Percentiles rank a stretch among this genome's conserved stretches.
Conservation (phyloP, 2,888 invertebrate species). For the Leucoma salicis region DNA sequence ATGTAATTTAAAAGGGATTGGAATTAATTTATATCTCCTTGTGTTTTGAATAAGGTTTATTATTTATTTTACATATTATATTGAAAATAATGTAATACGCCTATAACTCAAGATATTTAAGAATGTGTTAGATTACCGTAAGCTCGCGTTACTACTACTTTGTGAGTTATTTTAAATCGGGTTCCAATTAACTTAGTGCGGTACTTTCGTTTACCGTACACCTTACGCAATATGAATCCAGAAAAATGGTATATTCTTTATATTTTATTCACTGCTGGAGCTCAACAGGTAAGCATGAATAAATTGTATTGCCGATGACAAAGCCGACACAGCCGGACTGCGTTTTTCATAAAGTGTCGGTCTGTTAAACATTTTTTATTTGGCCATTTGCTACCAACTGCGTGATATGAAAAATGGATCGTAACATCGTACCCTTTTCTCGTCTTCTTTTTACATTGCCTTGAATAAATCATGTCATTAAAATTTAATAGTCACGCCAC, state of each 20-base stretch:
- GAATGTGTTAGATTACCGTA: too few relatives aligned
- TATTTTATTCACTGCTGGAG: conserved; percentile 75
- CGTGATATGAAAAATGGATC: conserved; percentile 81
- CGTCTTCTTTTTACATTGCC: conserved; percentile 63
- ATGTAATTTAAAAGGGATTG: too few relatives aligned
- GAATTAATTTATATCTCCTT: too few relatives aligned
- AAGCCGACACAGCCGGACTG: conserved; percentile 67
- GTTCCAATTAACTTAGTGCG: neutral
- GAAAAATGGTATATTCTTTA: conserved; percentile 79
- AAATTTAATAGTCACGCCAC: conserved; percentile 81
- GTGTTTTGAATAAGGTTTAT: too few relatives aligned
- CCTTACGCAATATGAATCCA: conserved; percentile 73
- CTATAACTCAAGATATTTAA: too few relatives aligned
- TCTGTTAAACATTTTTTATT: conserved; percentile 80
- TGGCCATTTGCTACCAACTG: conserved; percentile 82
- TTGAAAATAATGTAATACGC: too few relatives aligned
- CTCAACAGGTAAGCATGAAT: conserved; percentile 76
- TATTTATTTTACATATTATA: too few relatives aligned
- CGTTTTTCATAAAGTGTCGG: conserved; percentile 82
- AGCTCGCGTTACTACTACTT: too few relatives aligned
- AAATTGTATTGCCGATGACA: conserved; percentile 76
- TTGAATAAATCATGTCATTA: conserved; percentile 81
- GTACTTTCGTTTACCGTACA: conserved; percentile 49
- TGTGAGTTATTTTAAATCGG: neutral
- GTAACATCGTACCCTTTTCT: conserved; percentile 80